phyloP scores from a whole-genome alignment of 2,797 vertebrate genomes.

The Telmatherina bonti region DNA sequence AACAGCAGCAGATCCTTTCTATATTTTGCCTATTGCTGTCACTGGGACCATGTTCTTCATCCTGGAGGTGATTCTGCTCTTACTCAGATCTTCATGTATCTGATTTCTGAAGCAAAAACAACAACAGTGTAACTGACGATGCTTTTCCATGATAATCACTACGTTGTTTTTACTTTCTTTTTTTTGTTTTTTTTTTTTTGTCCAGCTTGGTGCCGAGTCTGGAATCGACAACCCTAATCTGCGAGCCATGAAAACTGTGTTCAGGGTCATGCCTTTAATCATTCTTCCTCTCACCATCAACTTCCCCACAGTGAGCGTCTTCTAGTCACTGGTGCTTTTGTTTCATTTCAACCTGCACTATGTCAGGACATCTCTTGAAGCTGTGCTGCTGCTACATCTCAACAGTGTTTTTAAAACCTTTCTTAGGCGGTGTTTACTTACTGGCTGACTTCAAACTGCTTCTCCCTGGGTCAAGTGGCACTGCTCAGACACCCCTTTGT shows the following conservation, averaged over 20 bases:
- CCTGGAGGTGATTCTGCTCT: constrained; percentile 82
- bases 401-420: neutral
- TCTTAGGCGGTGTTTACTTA: constrained; percentile 90
- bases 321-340: neutral
- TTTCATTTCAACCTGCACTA: neutral
- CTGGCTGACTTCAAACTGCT: constrained; percentile 92
- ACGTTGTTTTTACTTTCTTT: neutral
- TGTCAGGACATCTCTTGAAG: neutral
- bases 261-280: constrained; percentile 87
- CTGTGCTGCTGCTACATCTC: neutral
- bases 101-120: neutral
- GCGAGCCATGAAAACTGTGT: constrained; percentile 85
- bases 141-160: neutral
- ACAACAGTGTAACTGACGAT: too few relatives aligned
- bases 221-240: constrained; percentile 89
- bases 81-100: neutral
- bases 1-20: constrained; percentile 86
- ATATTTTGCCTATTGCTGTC: constrained; percentile 85
- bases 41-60: constrained; percentile 89
- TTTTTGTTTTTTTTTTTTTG: neutral
- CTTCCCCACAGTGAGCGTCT: constrained; percentile 87
- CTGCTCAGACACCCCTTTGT: constrained; percentile 85
- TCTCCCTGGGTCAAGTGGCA: constrained; percentile 87
- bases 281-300: constrained; percentile 90
- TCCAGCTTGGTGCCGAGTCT: constrained; percentile 89